Conservation (phyloP, 2,113 vertebrate genomes). For the Aptenodytes patagonicus region DNA sequence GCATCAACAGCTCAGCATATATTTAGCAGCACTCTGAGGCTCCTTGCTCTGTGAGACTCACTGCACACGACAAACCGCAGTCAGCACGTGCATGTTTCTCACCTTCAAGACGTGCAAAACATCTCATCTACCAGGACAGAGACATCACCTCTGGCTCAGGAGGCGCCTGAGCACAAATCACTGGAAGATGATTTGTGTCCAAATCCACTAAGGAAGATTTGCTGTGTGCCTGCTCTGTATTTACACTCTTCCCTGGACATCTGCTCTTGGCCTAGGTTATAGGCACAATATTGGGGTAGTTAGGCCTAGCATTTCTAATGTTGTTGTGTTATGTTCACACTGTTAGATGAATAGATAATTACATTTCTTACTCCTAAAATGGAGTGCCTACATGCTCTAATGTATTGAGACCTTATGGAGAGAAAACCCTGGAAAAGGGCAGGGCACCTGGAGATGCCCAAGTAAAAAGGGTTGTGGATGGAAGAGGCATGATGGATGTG, state of each 20-base stretch:
- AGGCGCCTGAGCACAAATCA: neutral
- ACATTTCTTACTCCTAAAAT: neutral
- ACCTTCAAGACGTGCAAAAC: neutral
- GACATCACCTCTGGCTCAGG: neutral
- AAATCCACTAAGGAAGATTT: neutral
- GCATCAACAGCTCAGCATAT: neutral
- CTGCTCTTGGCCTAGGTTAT: neutral
- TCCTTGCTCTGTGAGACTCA: neutral
- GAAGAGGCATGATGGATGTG: neutral
- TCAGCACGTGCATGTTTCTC: neutral
- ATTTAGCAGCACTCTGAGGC: neutral
- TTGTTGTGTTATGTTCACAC: neutral
- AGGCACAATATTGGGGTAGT: neutral
- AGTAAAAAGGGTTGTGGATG: neutral
- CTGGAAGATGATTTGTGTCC: neutral
- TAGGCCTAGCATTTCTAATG: neutral
- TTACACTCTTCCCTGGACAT: neutral
- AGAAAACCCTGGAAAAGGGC: neutral
- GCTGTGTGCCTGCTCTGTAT: neutral
- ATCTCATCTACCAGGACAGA: neutral
- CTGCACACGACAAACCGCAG: neutral
- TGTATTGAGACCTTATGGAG: neutral
- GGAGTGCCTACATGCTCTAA: neutral
- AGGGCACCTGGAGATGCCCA: neutral
- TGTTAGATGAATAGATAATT: neutral